Conservation (phyloP, 2,888 invertebrate species). For the Lumbricus terrestris region DNA sequence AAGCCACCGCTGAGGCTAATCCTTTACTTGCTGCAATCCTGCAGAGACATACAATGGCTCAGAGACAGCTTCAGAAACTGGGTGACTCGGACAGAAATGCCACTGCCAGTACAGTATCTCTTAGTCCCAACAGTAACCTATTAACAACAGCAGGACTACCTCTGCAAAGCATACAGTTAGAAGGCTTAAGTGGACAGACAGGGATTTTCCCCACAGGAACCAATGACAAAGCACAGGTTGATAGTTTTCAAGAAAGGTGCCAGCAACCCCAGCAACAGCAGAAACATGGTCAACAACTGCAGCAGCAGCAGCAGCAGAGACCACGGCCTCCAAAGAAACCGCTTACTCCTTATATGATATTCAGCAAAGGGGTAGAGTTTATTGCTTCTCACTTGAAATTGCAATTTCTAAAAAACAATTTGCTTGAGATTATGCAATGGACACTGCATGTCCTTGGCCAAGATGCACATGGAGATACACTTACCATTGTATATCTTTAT, state of each 20-base stretch:
- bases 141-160: background rate
- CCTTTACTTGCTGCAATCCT: slow-evolving; percentile 7
- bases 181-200: background rate
- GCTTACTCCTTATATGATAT: slow-evolving; percentile 32
- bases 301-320: slow-evolving; percentile 14
- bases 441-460: background rate
- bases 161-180: background rate
- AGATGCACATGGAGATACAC: too few relatives aligned
- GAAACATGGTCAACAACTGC: background rate
- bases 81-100: slow-evolving; percentile 9
- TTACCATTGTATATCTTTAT: too few relatives aligned
- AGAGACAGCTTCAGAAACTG: background rate
- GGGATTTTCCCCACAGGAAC: background rate
- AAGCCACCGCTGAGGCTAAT: slow-evolving; percentile 7
- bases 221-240: background rate
- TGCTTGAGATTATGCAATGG: background rate
- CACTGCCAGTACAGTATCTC: background rate
- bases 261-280: background rate
- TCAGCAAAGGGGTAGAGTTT: slow-evolving; percentile 25
- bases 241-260: background rate
- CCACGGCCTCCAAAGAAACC: slow-evolving; percentile 29
- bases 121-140: background rate
- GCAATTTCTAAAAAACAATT: background rate
- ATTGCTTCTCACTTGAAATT: slow-evolving; percentile 6
- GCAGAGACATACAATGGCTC: slow-evolving; percentile 4